phyloP scores from a whole-genome alignment of 2,113 vertebrate species.

The Sinocyclocheilus rhinocerous region DNA sequence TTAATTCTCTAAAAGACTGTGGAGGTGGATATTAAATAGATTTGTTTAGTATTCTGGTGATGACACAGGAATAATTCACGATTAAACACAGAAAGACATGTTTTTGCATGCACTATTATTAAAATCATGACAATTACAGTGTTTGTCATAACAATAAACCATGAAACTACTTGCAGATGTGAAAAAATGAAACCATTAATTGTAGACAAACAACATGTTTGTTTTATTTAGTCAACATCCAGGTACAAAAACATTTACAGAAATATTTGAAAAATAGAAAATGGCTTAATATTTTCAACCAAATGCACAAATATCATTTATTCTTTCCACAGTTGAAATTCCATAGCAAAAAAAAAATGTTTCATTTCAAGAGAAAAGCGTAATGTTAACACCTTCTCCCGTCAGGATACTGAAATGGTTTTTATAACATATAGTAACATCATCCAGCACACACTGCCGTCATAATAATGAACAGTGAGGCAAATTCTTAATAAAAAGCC shows the following conservation, averaged over 20 bases:
- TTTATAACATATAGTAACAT: background rate
- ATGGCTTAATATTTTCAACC: background rate
- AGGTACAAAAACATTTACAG: background rate
- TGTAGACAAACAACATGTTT: background rate
- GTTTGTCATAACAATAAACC: background rate
- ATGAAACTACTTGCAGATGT: background rate
- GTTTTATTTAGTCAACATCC: background rate
- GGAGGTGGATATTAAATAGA: conserved; percentile 80
- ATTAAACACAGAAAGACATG: background rate
- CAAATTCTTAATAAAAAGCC: background rate
- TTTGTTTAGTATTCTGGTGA: conserved; percentile 71
- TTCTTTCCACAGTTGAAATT: background rate
- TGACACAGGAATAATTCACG: conserved; percentile 35
- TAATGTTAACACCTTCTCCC: background rate
- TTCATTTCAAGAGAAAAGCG: background rate
- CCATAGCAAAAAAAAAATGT: background rate
- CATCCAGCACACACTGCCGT: conserved; percentile 10
- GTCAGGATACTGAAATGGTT: background rate
- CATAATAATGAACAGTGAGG: conserved; percentile 1
- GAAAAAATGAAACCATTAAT: background rate
- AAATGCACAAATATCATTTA: background rate
- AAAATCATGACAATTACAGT: background rate
- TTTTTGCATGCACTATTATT: background rate
- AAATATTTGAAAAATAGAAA: background rate
- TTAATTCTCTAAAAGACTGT: conserved; percentile 95